phyloP scores from a whole-genome alignment of 1,140 invertebrate species.

The Thereuonema tuberculata region DNA sequence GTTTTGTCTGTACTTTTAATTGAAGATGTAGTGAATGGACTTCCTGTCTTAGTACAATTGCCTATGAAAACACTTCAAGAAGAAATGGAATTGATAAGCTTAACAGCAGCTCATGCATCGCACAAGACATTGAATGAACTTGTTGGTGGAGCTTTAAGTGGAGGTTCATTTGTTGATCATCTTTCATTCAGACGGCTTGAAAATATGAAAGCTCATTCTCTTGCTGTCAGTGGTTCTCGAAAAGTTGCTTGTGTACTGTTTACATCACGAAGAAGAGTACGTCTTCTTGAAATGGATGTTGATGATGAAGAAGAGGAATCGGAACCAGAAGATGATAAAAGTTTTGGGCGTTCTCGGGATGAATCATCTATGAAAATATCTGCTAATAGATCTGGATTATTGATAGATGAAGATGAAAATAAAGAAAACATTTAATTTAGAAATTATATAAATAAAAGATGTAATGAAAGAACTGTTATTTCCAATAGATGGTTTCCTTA shows the following conservation, averaged over 20 bases:
- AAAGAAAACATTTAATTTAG: too few relatives aligned
- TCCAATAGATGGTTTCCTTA: too few relatives aligned
- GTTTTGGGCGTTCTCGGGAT: background rate
- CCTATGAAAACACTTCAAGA: conserved; percentile 14
- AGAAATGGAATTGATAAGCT: background rate
- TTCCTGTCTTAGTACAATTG: conserved; percentile 27
- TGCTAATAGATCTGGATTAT: too few relatives aligned
- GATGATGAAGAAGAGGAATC: conserved; percentile 69
- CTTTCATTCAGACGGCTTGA: conserved; percentile 41
- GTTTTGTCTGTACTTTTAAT: conserved; percentile 55
- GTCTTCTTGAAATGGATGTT: conserved; percentile 80
- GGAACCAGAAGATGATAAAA: background rate
- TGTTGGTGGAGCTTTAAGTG: conserved; percentile 15
- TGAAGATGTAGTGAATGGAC: conserved; percentile 20
- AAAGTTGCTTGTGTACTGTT: conserved; percentile 77
- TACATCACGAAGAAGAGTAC: conserved; percentile 59
- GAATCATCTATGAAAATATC: too few relatives aligned
- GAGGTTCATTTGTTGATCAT: conserved; percentile 22
- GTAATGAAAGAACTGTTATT: too few relatives aligned
- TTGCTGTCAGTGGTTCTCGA: conserved; percentile 72
- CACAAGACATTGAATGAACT: background rate
- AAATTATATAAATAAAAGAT: too few relatives aligned
- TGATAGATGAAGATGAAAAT: too few relatives aligned
- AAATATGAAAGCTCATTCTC: conserved; percentile 50
- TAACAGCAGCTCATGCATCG: background rate